Evolutionary conservation across 2,113 vertebrate species (phyloP).

Genomic region (Oceanites oceanicus): DNA sequence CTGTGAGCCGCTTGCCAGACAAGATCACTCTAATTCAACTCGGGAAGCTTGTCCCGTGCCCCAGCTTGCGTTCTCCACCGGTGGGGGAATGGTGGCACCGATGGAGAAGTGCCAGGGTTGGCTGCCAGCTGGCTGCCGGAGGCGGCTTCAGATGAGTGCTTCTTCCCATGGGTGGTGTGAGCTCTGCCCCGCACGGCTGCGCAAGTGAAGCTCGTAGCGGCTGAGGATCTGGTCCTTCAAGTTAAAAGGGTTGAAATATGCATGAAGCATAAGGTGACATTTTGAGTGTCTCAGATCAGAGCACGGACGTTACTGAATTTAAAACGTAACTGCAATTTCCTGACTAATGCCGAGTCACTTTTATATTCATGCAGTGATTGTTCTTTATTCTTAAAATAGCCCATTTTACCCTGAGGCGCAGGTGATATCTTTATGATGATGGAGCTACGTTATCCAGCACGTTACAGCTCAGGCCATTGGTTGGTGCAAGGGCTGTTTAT

Average conservation of each 20-base stretch:
- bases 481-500: background rate
- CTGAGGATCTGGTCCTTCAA: constrained; percentile 41
- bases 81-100: background rate
- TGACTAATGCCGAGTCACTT: constrained; percentile 20
- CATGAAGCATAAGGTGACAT: constrained; percentile 47
- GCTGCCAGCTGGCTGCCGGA: constrained; percentile 22
- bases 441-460: background rate
- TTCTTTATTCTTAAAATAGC: constrained; percentile 35
- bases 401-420: background rate
- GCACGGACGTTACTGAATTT: constrained; percentile 1
- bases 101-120: background rate
- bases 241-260: constrained; percentile 37
- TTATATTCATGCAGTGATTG: constrained; percentile 22
- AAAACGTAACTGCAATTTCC: constrained; percentile 52
- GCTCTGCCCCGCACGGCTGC: background rate
- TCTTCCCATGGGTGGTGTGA: constrained; percentile 6
- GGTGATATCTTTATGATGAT: background rate
- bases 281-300: constrained; percentile 41
- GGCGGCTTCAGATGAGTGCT: background rate
- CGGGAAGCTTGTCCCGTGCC: background rate
- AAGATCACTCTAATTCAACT: background rate
- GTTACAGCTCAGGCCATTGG: rapidly evolving
- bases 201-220: background rate
- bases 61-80: background rate
- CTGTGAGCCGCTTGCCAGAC: background rate